phyloP scores from a whole-genome alignment of 2,888 invertebrate species.

The Pristionchus maxplancki region DNA sequence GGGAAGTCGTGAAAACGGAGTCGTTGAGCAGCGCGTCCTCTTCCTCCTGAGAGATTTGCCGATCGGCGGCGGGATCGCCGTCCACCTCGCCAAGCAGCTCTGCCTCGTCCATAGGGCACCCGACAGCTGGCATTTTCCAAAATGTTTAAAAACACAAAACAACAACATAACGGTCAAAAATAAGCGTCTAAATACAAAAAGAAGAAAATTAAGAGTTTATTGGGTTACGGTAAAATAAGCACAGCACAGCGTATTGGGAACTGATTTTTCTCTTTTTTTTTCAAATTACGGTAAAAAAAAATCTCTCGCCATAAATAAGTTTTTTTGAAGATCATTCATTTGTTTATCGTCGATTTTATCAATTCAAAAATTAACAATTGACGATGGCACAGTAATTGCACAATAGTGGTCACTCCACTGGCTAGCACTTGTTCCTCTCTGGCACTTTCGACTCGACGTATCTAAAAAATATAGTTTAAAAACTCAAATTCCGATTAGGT shows the following conservation, averaged over 20 bases:
- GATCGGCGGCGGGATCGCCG: neutral
- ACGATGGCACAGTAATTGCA: no score
- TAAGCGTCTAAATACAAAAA: neutral
- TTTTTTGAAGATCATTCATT: no score
- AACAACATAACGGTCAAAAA: neutral
- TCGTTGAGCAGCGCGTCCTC: conserved; percentile 38
- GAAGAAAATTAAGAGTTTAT: neutral
- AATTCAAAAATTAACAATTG: no score
- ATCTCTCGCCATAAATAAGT: neutral
- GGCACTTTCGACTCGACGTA: conserved; percentile 30
- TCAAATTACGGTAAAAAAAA: neutral
- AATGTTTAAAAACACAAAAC: neutral
- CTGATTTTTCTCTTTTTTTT: neutral
- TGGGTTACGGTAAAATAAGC: neutral
- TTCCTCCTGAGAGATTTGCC: neutral
- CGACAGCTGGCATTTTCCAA: neutral
- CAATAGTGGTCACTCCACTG: no score
- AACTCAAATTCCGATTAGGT: no score
- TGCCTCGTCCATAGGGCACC: neutral
- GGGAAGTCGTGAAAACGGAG: neutral
- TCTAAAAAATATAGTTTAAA: no score
- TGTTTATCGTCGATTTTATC: no score
- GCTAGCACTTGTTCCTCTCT: neutral
- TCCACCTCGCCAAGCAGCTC: neutral
- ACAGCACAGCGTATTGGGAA: neutral